Conservation (phyloP, 2,113 vertebrate species). For the Sialia sialis region DNA sequence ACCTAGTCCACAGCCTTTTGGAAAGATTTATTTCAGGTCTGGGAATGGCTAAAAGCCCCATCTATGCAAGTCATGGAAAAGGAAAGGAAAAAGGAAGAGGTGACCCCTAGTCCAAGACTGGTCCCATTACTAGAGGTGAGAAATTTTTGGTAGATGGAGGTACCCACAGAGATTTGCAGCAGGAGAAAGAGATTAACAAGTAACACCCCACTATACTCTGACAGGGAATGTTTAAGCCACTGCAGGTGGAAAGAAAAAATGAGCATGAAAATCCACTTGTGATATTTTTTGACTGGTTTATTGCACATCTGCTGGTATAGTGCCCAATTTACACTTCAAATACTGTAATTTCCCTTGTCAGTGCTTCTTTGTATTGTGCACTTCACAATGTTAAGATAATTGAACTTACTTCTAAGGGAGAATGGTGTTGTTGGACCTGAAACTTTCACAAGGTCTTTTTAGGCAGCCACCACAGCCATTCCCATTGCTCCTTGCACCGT, state of each 20-base stretch:
- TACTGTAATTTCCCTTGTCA: conserved; percentile 4
- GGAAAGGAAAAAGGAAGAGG: neutral
- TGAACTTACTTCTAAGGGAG: neutral
- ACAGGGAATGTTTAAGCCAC: neutral
- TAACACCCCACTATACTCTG: neutral
- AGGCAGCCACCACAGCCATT: neutral
- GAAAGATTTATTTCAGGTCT: neutral
- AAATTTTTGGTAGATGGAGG: neutral
- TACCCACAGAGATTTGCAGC: neutral
- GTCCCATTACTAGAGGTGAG: neutral
- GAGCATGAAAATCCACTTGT: neutral
- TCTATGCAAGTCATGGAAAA: neutral
- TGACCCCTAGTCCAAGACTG: neutral
- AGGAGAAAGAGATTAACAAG: neutral
- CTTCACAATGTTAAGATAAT: neutral
- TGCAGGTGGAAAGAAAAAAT: neutral
- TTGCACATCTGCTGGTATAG: neutral
- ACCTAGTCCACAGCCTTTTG: neutral
- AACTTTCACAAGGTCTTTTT: neutral
- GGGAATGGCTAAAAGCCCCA: neutral
- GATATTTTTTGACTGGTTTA: neutral
- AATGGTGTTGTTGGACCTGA: neutral
- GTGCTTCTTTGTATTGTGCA: neutral
- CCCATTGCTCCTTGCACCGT: neutral
- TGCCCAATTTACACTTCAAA: neutral